Evolutionary conservation across 2,888 invertebrate species (phyloP).

Genomic region (Dryococelus australis): DNA sequence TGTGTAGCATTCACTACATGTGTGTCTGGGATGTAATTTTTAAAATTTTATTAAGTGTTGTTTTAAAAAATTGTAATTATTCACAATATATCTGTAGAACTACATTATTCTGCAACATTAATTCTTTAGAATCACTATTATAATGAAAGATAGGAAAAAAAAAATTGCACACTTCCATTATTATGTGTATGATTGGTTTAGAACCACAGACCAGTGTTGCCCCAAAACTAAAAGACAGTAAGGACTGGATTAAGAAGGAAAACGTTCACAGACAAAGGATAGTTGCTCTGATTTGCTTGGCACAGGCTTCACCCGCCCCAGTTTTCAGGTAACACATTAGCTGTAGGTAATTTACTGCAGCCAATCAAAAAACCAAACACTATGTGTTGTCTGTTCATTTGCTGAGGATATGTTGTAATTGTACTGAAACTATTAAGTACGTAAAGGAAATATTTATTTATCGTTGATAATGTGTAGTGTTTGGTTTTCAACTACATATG

Average conservation of each 20-base stretch:
- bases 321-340: constrained; percentile 47
- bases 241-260: constrained; percentile 49
- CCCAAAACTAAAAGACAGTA: constrained; percentile 62
- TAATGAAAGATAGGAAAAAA: neutral
- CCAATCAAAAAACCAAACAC: constrained; percentile 13
- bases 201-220: constrained; percentile 58
- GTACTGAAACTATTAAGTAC: neutral
- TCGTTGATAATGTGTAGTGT: neutral
- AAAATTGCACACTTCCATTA: neutral
- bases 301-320: constrained; percentile 48
- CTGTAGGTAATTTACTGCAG: constrained; percentile 24
- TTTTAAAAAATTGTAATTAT: neutral
- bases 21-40: neutral
- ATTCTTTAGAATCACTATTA: too few relatives aligned
- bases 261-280: constrained; percentile 31
- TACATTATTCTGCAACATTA: too few relatives aligned
- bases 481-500: neutral
- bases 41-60: constrained; percentile 3
- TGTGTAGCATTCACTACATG: neutral
- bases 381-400: neutral
- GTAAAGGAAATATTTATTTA: neutral
- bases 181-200: constrained; percentile 41
- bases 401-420: neutral
- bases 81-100: too few relatives aligned
- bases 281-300: constrained; percentile 42